Evolutionary conservation across 2,888 invertebrate genomes (phyloP).

Genomic region (Celastrina argiolus): DNA sequence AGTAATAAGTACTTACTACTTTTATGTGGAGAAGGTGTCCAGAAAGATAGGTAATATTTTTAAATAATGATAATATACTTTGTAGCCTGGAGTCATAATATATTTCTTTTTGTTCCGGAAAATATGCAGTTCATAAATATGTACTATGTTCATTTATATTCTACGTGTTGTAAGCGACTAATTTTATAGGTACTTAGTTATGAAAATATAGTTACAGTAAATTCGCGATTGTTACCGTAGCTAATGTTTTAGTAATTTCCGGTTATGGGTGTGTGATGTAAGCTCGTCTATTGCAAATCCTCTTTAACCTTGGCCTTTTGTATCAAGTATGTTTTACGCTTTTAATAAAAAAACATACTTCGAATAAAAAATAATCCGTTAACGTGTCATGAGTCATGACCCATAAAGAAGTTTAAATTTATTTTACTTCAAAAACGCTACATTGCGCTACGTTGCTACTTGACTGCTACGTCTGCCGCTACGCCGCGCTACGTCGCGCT

Average conservation of each 20-base stretch:
- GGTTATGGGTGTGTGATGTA: neutral
- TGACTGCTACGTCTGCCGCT: neutral
- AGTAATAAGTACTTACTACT: no score
- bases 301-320: neutral
- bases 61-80: no score
- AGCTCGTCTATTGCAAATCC: constrained; percentile 9
- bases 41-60: no score
- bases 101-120: no score
- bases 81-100: no score
- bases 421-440: neutral
- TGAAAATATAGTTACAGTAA: neutral
- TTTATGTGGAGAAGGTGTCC: no score
- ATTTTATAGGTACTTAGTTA: no score
- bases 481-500: neutral
- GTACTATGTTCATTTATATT: no score
- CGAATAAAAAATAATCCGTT: neutral
- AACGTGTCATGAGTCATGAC: neutral
- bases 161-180: no score
- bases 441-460: neutral
- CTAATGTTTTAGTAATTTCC: constrained; percentile 16
- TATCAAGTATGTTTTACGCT: neutral
- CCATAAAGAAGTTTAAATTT: no score
- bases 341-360: neutral
- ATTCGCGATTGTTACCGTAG: neutral
- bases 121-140: no score